Evolutionary conservation across 2,888 invertebrate species (phyloP).

Genomic region (Melanotus villosus): DNA sequence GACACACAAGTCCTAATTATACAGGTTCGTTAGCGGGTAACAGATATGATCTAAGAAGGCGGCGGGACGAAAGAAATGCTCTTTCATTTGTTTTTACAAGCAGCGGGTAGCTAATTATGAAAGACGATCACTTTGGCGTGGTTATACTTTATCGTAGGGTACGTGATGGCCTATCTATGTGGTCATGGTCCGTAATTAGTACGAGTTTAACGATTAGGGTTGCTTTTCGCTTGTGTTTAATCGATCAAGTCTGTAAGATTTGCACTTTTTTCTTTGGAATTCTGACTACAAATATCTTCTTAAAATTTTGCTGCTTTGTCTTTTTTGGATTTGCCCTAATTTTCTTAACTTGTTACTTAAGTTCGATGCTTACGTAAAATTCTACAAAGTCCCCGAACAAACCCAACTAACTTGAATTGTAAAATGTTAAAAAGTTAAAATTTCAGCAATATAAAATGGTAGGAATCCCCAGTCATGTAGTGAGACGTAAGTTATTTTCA

Average conservation of each 20-base stretch:
- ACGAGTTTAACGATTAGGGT: slow-evolving; percentile 9
- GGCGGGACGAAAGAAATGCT: slow-evolving; percentile 43
- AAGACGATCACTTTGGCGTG: slow-evolving; percentile 32
- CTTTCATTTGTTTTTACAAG: slow-evolving; percentile 52
- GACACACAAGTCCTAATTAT: slow-evolving; percentile 40
- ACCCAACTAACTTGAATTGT: too few relatives aligned
- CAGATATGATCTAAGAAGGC: slow-evolving; percentile 47
- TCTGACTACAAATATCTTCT: too few relatives aligned
- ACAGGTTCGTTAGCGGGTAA: slow-evolving; percentile 48
- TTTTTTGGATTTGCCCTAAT: too few relatives aligned
- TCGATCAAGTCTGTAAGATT: not conserved
- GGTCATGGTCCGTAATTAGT: slow-evolving; percentile 44
- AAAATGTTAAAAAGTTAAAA: too few relatives aligned
- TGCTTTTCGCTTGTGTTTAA: not conserved
- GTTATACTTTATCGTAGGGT: slow-evolving; percentile 24
- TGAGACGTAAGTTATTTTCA: slow-evolving; percentile 18
- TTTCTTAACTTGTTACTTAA: too few relatives aligned
- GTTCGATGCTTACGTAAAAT: too few relatives aligned
- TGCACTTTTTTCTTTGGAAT: too few relatives aligned
- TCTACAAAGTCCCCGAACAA: too few relatives aligned
- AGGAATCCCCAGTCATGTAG: not conserved
- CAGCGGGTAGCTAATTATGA: slow-evolving; percentile 53
- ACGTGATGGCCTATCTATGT: slow-evolving; percentile 17
- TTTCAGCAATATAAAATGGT: too few relatives aligned
- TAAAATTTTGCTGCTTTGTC: too few relatives aligned